These are phyloP conservation scores for Polypedilum vanderplanki DNA, from an alignment of 1,140 invertebrate genomes.

Conservation along the genomic window DNA sequence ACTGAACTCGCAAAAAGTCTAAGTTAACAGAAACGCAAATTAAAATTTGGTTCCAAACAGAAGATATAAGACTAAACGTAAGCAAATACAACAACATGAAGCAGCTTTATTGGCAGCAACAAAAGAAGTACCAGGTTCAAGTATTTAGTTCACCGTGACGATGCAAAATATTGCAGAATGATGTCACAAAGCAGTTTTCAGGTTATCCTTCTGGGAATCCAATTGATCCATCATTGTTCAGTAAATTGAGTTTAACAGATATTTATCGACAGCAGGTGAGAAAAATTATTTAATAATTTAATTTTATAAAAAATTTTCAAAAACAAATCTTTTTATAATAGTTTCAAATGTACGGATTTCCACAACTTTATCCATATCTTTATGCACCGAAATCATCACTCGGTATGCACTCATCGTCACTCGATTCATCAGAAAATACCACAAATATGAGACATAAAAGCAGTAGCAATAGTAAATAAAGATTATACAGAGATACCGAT, in stretches of 20 bases:
- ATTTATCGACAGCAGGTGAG: constrained; percentile 41
- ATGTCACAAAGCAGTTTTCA: constrained; percentile 34
- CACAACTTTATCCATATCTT: constrained; percentile 43
- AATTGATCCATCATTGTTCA: constrained; percentile 41
- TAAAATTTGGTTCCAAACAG: constrained; percentile 93
- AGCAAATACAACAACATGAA: constrained; percentile 76
- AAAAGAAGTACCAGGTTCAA: constrained; percentile 72
- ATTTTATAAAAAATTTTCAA: background rate
- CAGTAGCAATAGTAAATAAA: background rate
- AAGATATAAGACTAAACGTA: constrained; percentile 94
- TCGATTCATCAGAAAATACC: constrained; percentile 22
- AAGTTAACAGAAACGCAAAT: constrained; percentile 87
- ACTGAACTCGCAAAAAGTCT: constrained; percentile 84
- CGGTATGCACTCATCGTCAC: constrained; percentile 40
- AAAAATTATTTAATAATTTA: background rate
- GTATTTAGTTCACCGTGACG: constrained; percentile 74
- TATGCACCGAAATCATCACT: constrained; percentile 40
- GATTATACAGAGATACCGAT: constrained; percentile 6
- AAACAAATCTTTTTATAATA: constrained; percentile 26
- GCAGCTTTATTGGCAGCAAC: constrained; percentile 54
- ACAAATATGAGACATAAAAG: background rate
- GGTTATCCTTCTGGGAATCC: constrained; percentile 35
- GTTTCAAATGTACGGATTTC: constrained; percentile 42
- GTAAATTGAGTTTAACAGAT: constrained; percentile 30
- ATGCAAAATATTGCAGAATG: constrained; percentile 47